Evolutionary conservation across 2,888 invertebrate genomes (phyloP).

Genomic region (Flexamia atlantica): DNA sequence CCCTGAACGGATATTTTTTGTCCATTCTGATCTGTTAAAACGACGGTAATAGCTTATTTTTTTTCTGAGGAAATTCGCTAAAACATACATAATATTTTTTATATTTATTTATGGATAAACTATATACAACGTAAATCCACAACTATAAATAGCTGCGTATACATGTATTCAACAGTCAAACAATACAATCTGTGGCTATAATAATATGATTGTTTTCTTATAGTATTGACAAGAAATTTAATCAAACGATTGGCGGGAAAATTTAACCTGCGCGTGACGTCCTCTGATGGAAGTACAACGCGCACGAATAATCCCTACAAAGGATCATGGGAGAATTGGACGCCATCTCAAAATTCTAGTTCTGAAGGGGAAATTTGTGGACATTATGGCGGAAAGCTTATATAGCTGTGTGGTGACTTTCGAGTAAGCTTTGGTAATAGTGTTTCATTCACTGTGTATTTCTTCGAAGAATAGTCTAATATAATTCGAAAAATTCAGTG

Average conservation of each 20-base stretch:
- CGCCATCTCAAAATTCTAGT: slow-evolving; percentile 66
- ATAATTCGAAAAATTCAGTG: background rate
- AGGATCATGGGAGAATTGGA: slow-evolving; percentile 65
- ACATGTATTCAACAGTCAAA: too few species aligned
- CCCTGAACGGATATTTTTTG: too few species aligned
- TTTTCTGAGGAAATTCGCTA: too few species aligned
- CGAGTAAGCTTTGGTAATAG: background rate
- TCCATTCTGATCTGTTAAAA: too few species aligned
- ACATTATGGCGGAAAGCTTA: slow-evolving; percentile 63
- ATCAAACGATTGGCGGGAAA: slow-evolving; percentile 40
- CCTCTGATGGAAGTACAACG: slow-evolving; percentile 29
- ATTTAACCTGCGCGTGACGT: slow-evolving; percentile 24
- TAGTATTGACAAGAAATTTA: background rate
- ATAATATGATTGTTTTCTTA: background rate
- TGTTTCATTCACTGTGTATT: background rate
- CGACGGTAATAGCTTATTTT: too few species aligned
- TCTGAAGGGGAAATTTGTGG: slow-evolving; percentile 62
- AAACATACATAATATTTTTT: too few species aligned
- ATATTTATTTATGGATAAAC: too few species aligned
- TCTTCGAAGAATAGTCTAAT: background rate
- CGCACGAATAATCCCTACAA: slow-evolving; percentile 58
- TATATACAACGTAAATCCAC: too few species aligned
- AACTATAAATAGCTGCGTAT: too few species aligned
- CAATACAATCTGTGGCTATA: too few species aligned
- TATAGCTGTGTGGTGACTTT: slow-evolving; percentile 33